Evolutionary conservation across 2,113 vertebrate genomes (phyloP).

Genomic region (Chrysemys picta): DNA sequence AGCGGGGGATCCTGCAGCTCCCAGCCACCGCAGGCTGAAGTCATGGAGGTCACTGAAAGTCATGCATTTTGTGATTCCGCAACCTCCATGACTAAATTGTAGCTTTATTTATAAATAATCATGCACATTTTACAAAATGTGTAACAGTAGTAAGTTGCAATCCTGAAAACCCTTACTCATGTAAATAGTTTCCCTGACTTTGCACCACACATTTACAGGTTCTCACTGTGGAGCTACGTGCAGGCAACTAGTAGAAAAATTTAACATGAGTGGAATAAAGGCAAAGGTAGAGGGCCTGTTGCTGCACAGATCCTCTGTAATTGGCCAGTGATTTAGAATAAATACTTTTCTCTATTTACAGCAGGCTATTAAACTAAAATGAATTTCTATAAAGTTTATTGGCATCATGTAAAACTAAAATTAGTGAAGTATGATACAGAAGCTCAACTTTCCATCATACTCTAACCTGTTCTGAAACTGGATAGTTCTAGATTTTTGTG

Average conservation of each 20-base stretch:
- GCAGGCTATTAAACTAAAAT: not conserved
- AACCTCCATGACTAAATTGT: too few relatives aligned
- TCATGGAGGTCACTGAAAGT: too few relatives aligned
- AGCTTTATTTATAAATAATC: not conserved
- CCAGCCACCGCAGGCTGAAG: too few relatives aligned
- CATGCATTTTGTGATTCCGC: too few relatives aligned
- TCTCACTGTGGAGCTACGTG: not conserved
- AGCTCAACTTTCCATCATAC: not conserved
- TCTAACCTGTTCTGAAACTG: not conserved
- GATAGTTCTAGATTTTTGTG: not conserved
- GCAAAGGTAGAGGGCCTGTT: not conserved
- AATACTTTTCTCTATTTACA: not conserved
- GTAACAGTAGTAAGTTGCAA: not conserved
- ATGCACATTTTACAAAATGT: not conserved
- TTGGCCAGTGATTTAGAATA: not conserved
- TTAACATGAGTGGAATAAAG: not conserved
- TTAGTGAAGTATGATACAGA: not conserved
- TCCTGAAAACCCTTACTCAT: not conserved
- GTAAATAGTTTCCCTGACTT: not conserved
- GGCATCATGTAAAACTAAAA: not conserved
- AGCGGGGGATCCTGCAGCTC: too few relatives aligned
- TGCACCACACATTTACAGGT: not conserved
- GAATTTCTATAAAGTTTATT: not conserved
- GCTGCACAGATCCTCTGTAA: not conserved
- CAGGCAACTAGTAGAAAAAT: not conserved